A percentile compares a stretch with the other conserved stretches of the same genome.
These are phyloP conservation scores for Tangara arthus DNA, from an alignment of 2,797 vertebrate species.

Conservation along the genomic window DNA sequence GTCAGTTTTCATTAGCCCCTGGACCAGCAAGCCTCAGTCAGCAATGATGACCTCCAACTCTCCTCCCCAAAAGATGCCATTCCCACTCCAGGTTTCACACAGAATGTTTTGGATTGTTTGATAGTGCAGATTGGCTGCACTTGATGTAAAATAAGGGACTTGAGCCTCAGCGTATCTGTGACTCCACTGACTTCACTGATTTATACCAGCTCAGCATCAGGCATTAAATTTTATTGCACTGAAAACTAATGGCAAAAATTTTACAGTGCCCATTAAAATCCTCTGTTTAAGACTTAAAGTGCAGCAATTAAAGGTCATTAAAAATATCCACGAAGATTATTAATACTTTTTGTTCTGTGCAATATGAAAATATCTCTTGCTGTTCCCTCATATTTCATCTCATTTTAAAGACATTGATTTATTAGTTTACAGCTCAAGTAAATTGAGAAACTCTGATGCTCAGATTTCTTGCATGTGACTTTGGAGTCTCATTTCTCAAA, in stretches of 20 bases:
- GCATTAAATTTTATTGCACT: not conserved
- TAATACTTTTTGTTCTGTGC: not conserved
- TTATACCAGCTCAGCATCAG: not conserved
- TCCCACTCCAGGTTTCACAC: not conserved
- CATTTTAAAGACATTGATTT: conserved; percentile 30
- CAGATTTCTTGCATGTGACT: not conserved
- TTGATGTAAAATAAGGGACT: not conserved
- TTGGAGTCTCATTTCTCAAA: conserved; percentile 31
- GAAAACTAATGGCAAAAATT: not conserved
- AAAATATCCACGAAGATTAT: not conserved
- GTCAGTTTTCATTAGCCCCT: conserved; percentile 37
- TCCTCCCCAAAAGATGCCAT: not conserved
- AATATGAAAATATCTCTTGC: not conserved
- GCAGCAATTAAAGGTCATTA: conserved; percentile 12
- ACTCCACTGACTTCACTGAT: not conserved
- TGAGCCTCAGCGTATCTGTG: not conserved
- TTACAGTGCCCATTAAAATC: not conserved
- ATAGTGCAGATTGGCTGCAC: not conserved
- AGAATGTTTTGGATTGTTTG: not conserved
- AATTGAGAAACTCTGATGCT: conserved; percentile 4
- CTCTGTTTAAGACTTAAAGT: not conserved
- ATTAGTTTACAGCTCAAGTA: conserved; percentile 10
- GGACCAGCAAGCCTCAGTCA: not conserved
- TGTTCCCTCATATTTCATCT: conserved; percentile 18
- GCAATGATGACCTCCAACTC: not conserved